Conservation (phyloP, 2,113 vertebrate genomes). For the Circaetus cinerascens region DNA sequence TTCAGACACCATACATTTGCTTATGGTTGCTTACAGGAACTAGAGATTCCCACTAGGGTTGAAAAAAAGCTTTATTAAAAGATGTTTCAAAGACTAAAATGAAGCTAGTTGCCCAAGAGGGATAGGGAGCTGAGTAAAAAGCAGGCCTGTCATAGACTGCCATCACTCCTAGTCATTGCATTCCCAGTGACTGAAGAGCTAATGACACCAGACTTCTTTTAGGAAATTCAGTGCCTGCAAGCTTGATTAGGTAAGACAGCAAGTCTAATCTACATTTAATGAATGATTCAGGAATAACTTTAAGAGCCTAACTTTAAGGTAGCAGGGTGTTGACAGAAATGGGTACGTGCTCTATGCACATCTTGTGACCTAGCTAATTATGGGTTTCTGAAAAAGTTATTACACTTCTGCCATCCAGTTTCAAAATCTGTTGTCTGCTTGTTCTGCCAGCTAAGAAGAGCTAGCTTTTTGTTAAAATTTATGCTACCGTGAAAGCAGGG, state of each 20-base stretch:
- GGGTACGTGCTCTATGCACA: background rate
- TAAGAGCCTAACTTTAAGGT: background rate
- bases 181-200: background rate
- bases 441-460: background rate
- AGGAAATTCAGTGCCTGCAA: background rate
- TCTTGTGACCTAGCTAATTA: constrained; percentile 9
- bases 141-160: background rate
- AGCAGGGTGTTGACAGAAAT: background rate
- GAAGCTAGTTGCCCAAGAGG: background rate
- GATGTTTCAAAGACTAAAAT: background rate
- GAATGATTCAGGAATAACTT: constrained; percentile 18
- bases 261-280: constrained; percentile 38
- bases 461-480: background rate
- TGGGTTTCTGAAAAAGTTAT: background rate
- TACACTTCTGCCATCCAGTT: background rate
- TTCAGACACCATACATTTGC: background rate
- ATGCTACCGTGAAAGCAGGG: background rate
- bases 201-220: background rate
- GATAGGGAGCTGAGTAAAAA: background rate
- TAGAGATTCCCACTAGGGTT: background rate
- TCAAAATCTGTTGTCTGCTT: background rate
- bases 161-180: background rate
- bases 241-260: constrained; percentile 29
- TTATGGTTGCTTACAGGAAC: background rate
- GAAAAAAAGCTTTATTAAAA: background rate